Conservation (phyloP, 2,113 vertebrate genomes). For the Pseudorhombus dupliciocellatus region DNA sequence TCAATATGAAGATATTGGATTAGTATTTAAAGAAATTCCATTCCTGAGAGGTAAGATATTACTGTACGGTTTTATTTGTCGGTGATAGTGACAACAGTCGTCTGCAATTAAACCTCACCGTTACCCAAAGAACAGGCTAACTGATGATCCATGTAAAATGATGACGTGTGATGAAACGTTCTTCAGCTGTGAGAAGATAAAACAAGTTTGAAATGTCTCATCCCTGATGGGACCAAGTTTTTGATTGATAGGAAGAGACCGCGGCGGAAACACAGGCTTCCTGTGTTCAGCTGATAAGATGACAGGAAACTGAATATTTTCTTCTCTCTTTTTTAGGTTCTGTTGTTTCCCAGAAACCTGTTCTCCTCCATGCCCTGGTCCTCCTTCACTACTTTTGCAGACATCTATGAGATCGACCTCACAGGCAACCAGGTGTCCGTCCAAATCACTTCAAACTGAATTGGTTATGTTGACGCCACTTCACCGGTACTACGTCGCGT, state of each 20-base stretch:
- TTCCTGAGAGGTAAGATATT: too few species aligned
- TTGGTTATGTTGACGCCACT: not conserved
- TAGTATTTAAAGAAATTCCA: too few species aligned
- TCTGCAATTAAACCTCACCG: too few species aligned
- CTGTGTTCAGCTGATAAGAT: slow-evolving; percentile 19
- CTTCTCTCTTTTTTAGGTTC: slow-evolving; percentile 45
- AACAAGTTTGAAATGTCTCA: not conserved
- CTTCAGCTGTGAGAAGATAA: not conserved
- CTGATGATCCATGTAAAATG: not conserved
- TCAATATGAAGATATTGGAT: too few species aligned
- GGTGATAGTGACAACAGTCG: too few species aligned
- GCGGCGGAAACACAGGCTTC: not conserved
- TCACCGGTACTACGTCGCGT: not conserved
- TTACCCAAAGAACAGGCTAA: too few species aligned
- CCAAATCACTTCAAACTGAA: not conserved
- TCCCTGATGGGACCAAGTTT: not conserved
- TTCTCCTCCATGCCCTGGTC: slow-evolving; percentile 73
- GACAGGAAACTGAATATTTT: not conserved
- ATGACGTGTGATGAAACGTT: not conserved
- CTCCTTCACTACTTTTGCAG: slow-evolving; percentile 58
- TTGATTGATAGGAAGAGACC: slow-evolving; percentile 2
- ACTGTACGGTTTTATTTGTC: too few species aligned
- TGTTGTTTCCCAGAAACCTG: slow-evolving; percentile 71
- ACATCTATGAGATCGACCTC: slow-evolving; percentile 77
- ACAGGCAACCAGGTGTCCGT: slow-evolving; percentile 68